These are phyloP conservation scores for Platichthys stellatus DNA, from an alignment of 2,113 vertebrate species.

Conservation along the genomic window DNA sequence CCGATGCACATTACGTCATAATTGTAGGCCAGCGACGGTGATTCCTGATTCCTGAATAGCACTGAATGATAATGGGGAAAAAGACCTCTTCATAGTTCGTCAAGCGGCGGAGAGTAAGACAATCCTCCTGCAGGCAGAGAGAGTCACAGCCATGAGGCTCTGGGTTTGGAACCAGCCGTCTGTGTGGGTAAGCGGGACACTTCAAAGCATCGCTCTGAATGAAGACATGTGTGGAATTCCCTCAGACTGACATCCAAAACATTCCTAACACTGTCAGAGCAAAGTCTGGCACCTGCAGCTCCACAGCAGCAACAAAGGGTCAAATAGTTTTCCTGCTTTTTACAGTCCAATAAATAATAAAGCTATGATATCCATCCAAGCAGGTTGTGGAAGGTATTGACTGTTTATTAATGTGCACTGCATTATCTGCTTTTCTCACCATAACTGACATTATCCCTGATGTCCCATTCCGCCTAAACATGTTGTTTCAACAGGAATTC, in stretches of 20 bases:
- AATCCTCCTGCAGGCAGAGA: constrained; percentile 15
- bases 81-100: not conserved
- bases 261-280: constrained; percentile 48
- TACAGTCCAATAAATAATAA: not conserved
- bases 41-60: not conserved
- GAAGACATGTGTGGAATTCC: constrained; percentile 69
- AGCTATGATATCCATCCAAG: not conserved
- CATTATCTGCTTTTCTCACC: not conserved
- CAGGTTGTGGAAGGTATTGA: not conserved
- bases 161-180: constrained; percentile 8
- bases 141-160: not conserved
- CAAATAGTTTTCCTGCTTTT: not conserved
- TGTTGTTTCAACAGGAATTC: not conserved
- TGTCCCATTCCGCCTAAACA: not conserved
- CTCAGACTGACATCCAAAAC: constrained; percentile 56
- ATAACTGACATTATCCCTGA: too few species aligned
- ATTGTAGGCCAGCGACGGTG: constrained; percentile 2
- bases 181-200: constrained; percentile 44
- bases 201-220: constrained; percentile 67
- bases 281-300: constrained; percentile 30
- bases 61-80: not conserved
- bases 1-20: not conserved
- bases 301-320: not conserved
- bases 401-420: not conserved
- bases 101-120: constrained; percentile 26